A percentile compares a stretch with the other conserved stretches of the same genome.
Evolutionary conservation across 2,888 invertebrate species (phyloP).

Genomic region (Cylloceria caligata): DNA sequence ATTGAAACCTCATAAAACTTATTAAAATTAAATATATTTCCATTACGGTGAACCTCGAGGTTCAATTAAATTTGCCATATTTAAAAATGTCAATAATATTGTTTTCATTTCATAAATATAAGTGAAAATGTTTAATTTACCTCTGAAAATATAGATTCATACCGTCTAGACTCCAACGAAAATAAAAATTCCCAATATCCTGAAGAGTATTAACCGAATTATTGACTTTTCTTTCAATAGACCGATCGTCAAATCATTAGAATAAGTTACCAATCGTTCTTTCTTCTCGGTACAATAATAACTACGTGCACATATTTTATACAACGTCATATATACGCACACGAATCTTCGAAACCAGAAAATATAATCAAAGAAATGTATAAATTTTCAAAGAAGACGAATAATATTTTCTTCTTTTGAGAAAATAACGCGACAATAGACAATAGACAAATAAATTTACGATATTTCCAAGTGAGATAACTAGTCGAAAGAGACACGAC

Average conservation of each 20-base stretch:
- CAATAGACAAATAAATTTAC: not conserved
- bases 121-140: not conserved
- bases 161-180: not conserved
- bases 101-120: not conserved
- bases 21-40: too few species aligned
- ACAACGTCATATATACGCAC: too few species aligned
- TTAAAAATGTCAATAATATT: not conserved
- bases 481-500: not conserved
- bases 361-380: too few species aligned
- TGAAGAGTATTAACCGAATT: not conserved
- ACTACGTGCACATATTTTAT: too few species aligned
- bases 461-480: not conserved
- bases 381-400: too few species aligned
- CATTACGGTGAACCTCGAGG: not conserved
- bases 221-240: not conserved
- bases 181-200: constrained; percentile 3
- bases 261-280: too few species aligned
- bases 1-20: too few species aligned
- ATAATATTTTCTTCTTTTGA: too few species aligned
- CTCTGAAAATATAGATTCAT: not conserved
- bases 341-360: too few species aligned
- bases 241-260: not conserved
- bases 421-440: not conserved
- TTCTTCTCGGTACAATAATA: too few species aligned
- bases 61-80: not conserved